phyloP scores from a whole-genome alignment of 2,797 vertebrate genomes.

The Nannoperca australis region DNA sequence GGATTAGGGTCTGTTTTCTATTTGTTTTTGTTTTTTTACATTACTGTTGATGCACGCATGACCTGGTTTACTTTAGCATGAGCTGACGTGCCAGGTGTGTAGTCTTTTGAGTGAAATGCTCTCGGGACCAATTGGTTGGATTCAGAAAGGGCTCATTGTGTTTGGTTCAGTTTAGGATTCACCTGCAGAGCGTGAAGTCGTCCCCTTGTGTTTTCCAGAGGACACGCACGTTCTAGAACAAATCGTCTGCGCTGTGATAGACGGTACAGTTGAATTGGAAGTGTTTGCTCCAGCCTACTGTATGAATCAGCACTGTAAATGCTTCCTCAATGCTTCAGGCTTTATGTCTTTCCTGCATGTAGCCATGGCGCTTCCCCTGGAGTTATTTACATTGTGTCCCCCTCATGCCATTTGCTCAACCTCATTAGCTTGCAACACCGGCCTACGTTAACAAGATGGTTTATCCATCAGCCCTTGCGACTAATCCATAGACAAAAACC shows the following conservation, averaged over 20 bases:
- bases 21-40: constrained; percentile 17
- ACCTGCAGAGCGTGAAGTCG: constrained; percentile 11
- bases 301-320: constrained; percentile 39
- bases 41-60: constrained; percentile 24
- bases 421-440: constrained; percentile 43
- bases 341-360: constrained; percentile 42
- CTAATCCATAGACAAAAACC: constrained; percentile 24
- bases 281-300: constrained; percentile 21
- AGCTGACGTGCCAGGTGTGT: constrained; percentile 52
- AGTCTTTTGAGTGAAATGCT: constrained; percentile 46
- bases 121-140: constrained; percentile 55
- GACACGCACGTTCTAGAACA: constrained; percentile 31
- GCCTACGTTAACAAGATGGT: constrained; percentile 16
- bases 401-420: constrained; percentile 47
- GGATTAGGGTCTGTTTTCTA: constrained; percentile 26
- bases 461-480: constrained; percentile 35
- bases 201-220: not conserved
- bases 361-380: constrained; percentile 23
- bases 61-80: constrained; percentile 53
- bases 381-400: constrained; percentile 34
- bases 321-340: constrained; percentile 37
- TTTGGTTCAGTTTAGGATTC: constrained; percentile 34
- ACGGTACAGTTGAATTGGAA: constrained; percentile 46
- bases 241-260: constrained; percentile 28
- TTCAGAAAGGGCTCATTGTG: constrained; percentile 46